phyloP scores from a whole-genome alignment of 1,140 invertebrate genomes.

The Mesaphorura yosii region DNA sequence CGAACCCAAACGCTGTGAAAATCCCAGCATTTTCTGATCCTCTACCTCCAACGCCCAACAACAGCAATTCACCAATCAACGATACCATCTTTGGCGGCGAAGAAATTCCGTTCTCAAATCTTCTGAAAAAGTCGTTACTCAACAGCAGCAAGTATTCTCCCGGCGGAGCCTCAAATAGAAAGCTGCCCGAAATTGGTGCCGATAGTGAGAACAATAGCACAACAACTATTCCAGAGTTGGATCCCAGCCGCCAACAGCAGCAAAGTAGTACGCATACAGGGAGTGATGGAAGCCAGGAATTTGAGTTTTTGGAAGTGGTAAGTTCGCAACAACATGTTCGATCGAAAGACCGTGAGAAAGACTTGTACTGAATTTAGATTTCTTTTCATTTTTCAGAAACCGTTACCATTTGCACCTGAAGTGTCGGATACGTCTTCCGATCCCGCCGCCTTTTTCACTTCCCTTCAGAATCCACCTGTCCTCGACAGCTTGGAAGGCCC shows the following conservation, averaged over 20 bases:
- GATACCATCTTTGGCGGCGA: not conserved
- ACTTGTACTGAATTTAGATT: not conserved
- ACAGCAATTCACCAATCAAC: not conserved
- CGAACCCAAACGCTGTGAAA: not conserved
- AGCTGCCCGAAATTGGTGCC: too few species aligned
- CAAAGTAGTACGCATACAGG: not conserved
- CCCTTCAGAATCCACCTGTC: slow-evolving; percentile 11
- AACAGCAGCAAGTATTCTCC: not conserved
- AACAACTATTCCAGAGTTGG: too few species aligned
- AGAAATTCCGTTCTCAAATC: slow-evolving; percentile 7
- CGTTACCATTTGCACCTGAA: slow-evolving; percentile 5
- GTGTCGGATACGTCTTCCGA: slow-evolving; percentile 8
- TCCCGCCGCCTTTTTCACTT: slow-evolving; percentile 11
- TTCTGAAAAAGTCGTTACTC: not conserved
- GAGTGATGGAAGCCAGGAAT: not conserved
- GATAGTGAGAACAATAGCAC: too few species aligned
- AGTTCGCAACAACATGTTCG: too few species aligned
- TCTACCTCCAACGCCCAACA: not conserved
- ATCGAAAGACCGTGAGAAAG: not conserved
- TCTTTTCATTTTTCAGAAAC: not conserved
- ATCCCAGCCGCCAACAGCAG: not conserved
- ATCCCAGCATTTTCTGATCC: slow-evolving; percentile 6
- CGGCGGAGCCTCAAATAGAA: not conserved
- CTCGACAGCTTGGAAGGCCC: slow-evolving; percentile 7
- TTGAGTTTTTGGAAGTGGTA: not conserved